Evolutionary conservation across 2,797 vertebrate species (phyloP), one percentile per base, ranked within the genome.

Genomic region (Sibirionetta formosa): DNA sequence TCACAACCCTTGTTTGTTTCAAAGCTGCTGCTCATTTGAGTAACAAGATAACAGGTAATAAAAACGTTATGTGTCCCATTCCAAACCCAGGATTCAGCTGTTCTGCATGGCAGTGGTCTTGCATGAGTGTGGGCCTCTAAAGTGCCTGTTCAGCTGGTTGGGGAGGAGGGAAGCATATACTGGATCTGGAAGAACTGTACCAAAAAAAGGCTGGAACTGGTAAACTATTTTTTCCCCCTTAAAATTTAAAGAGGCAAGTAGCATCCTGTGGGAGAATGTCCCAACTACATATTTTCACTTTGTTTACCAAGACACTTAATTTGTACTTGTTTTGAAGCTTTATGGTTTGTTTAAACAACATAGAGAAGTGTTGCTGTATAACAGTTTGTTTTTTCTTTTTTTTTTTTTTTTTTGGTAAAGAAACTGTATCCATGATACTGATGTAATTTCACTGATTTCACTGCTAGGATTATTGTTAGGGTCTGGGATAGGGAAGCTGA

Each of bases 381-480:
- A 70, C 7, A 31, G 9, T 7, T 22, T 3, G 4, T 48, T 23
- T 20, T 1, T 44, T 35, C 9, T 38, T 4, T 19, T 38, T 38
- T 27, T 19, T 20, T 0, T 38, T n/a, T 29, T 63, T 12, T 19
- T 38, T 61, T 38, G 11, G 36, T 63, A 20, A 40, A 63, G 27
- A 16, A 33, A 27, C 3, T 12, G 0, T 44, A 5, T 53, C 19
- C 2, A 1, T 50, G 42, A 31, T 66, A 20, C 12, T n/a, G 26
- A 9, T 79, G 26, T 19, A 24, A 35, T 68, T 85, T 72, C 33
- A 22, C 18, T 36, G 8, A 35, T 68, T 85, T 72, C 33, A 22
- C 18, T 36, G 8, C 27, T 57, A 51, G 50, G n/a, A 15, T 50
- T 44, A 4, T 35, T 26, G 9, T 66, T 13, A 18, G 20, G 20